Conservation (phyloP, 1,140 invertebrate genomes). For the Euwallacea fornicatus region DNA sequence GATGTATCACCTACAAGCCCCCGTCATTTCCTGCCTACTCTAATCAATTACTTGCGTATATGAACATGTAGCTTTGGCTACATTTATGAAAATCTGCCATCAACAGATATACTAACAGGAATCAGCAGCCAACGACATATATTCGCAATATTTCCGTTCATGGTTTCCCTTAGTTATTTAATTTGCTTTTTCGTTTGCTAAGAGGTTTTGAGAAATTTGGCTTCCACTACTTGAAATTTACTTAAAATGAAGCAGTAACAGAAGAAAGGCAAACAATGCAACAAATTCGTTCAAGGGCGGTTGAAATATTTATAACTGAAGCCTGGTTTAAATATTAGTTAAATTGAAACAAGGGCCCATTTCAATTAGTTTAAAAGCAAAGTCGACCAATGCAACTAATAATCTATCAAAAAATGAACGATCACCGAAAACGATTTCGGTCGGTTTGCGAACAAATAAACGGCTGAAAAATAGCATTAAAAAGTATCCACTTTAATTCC, state of each 20-base stretch:
- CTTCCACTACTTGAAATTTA: no score
- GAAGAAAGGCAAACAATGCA: no score
- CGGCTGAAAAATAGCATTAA: slow-evolving; percentile 17
- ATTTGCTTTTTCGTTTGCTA: no score
- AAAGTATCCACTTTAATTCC: slow-evolving; percentile 21
- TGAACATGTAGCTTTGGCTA: slow-evolving; percentile 53
- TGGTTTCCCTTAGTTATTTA: no score
- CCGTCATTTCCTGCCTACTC: slow-evolving; percentile 53
- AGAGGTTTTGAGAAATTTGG: no score
- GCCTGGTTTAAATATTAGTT: no score
- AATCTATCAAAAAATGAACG: slow-evolving; percentile 18
- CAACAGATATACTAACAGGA: slow-evolving; percentile 42
- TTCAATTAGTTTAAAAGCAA: slow-evolving; percentile 9
- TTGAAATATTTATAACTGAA: no score
- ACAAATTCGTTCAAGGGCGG: no score
- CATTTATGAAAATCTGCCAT: slow-evolving; percentile 52
- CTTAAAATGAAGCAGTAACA: no score
- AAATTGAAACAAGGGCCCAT: neutral
- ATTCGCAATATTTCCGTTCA: slow-evolving; percentile 4
- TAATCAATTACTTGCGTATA: slow-evolving; percentile 55
- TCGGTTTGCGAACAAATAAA: slow-evolving; percentile 11
- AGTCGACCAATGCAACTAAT: neutral
- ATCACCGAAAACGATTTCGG: slow-evolving; percentile 6
- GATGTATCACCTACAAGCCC: slow-evolving; percentile 55
- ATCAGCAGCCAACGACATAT: slow-evolving; percentile 15